Conservation (phyloP, 2,797 vertebrate species). For the Enteromius thamalakanensis region DNA sequence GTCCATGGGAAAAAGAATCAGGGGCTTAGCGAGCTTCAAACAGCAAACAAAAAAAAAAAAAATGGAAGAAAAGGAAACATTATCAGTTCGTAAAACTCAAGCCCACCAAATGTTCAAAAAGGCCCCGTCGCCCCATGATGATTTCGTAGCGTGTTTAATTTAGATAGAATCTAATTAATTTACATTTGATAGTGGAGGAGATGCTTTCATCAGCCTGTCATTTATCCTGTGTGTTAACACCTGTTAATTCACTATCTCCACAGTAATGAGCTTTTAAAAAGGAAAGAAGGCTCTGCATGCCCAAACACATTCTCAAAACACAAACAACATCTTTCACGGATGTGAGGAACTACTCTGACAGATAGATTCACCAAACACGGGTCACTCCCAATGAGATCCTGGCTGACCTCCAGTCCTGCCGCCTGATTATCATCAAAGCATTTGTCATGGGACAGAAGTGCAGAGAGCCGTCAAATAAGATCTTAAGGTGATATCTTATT, state of each 20-base stretch:
- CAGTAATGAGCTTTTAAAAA: slow-evolving; percentile 60
- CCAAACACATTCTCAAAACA: slow-evolving; percentile 46
- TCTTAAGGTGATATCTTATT: slow-evolving; percentile 49
- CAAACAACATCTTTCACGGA: slow-evolving; percentile 26
- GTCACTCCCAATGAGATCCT: slow-evolving; percentile 39
- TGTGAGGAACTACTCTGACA: slow-evolving; percentile 23
- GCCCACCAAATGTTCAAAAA: slow-evolving; percentile 41
- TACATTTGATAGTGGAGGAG: slow-evolving; percentile 58
- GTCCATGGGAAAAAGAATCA: slow-evolving; percentile 45
- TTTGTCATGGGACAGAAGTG: slow-evolving; percentile 40
- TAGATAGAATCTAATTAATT: slow-evolving; percentile 60
- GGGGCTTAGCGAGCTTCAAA: slow-evolving; percentile 40
- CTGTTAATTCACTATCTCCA: slow-evolving; percentile 59
- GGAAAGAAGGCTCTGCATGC: slow-evolving; percentile 45
- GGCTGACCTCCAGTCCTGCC: slow-evolving; percentile 35
- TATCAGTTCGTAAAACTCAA: slow-evolving; percentile 41
- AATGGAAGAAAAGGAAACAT: slow-evolving; percentile 2
- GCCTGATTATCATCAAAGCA: slow-evolving; percentile 52
- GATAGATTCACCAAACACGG: slow-evolving; percentile 15
- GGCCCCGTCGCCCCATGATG: slow-evolving; percentile 43
- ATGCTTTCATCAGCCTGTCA: slow-evolving; percentile 55
- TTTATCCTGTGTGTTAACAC: slow-evolving; percentile 61
- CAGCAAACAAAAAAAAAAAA: not conserved
- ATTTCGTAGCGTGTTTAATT: slow-evolving; percentile 48
- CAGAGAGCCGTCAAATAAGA: slow-evolving; percentile 37